Evolutionary conservation across 92 coral and sea anemone species (phyloP).

Genomic region (Phenganax marumi): DNA sequence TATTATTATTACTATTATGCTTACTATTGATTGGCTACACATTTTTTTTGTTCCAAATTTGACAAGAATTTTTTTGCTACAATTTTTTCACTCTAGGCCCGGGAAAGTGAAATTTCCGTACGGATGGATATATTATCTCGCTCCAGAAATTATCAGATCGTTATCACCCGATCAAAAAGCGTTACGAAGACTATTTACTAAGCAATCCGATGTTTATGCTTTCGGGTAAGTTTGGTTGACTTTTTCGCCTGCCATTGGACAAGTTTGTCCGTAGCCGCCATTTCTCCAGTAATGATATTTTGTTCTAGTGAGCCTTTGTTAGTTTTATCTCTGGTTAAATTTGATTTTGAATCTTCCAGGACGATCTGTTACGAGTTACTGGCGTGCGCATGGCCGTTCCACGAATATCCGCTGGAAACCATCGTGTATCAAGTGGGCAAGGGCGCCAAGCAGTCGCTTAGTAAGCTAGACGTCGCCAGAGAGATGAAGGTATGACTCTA

Average conservation of each 20-base stretch:
- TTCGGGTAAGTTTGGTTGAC: slow-evolving; percentile 73
- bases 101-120: slow-evolving; percentile 75
- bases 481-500: slow-evolving; percentile 78
- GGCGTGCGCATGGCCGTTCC: slow-evolving; percentile 94
- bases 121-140: slow-evolving; percentile 90
- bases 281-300: neutral
- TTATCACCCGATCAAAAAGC: slow-evolving; percentile 74
- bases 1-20: too few relatives aligned
- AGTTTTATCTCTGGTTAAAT: too few relatives aligned
- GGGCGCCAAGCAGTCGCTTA: slow-evolving; percentile 75
- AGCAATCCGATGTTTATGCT: slow-evolving; percentile 83
- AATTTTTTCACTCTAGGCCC: slow-evolving; percentile 53
- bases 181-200: slow-evolving; percentile 71
- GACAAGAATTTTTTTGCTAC: neutral
- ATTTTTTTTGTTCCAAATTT: too few relatives aligned
- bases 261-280: too few relatives aligned
- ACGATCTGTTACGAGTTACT: slow-evolving; percentile 95
- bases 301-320: neutral
- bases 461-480: slow-evolving; percentile 61
- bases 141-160: slow-evolving; percentile 83
- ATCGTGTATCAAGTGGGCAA: slow-evolving; percentile 92
- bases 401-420: slow-evolving; percentile 70
- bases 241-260: too few relatives aligned
- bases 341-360: slow-evolving; percentile 37
- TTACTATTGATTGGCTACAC: too few relatives aligned